These are phyloP conservation scores for Dendrolimus kikuchii DNA, from an alignment of 1,140 invertebrate genomes.

Conservation along the genomic window DNA sequence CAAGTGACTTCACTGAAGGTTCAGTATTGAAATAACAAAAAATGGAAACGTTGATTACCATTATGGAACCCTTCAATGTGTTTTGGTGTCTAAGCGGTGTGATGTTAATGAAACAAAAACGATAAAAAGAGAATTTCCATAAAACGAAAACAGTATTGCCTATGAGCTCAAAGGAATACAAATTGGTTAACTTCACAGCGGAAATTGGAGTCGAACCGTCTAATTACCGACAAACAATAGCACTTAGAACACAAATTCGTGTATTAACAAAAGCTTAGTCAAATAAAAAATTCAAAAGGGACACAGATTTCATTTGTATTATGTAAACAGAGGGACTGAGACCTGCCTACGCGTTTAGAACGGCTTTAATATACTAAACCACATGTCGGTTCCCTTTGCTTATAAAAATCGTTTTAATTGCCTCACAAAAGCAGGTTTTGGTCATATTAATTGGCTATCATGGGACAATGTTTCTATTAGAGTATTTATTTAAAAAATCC, in stretches of 20 bases:
- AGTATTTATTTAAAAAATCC: too few species aligned
- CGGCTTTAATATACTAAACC: neutral
- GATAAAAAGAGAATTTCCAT: too few species aligned
- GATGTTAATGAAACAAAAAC: too few species aligned
- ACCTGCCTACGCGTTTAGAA: conserved; percentile 17
- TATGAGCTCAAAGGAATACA: conserved; percentile 17
- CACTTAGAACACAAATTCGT: conserved; percentile 12
- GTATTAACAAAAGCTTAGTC: conserved; percentile 17
- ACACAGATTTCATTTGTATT: conserved; percentile 16
- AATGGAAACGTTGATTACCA: neutral
- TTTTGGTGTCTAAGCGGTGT: too few species aligned
- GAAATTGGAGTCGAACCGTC: conserved; percentile 3
- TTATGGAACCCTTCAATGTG: too few species aligned
- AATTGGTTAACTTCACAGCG: conserved; percentile 5
- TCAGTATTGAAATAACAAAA: conserved; percentile 1
- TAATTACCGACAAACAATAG: conserved; percentile 20
- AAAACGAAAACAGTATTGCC: too few species aligned
- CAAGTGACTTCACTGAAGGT: too few species aligned
- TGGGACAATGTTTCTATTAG: too few species aligned
- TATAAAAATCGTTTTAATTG: too few species aligned
- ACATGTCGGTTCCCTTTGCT: too few species aligned
- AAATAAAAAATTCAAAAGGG: conserved; percentile 17
- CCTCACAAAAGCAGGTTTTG: too few species aligned
- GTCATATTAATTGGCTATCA: too few species aligned
- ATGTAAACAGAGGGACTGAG: conserved; percentile 9